phyloP scores from a whole-genome alignment of 1,140 invertebrate species.

The Formica exsecta region DNA sequence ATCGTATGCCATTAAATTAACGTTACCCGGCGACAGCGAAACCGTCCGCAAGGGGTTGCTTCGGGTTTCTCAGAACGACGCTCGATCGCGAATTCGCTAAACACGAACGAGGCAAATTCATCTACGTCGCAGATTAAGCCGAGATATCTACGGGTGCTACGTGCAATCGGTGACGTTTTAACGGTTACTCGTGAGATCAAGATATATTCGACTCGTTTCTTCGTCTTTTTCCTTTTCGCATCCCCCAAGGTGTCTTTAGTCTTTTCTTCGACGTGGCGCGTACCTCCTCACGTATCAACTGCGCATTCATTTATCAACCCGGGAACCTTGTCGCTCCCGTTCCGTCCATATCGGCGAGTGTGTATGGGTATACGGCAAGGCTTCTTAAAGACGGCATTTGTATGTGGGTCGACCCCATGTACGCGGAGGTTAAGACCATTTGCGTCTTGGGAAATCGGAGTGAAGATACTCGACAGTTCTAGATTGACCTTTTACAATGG shows the following conservation, averaged over 20 bases:
- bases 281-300: slow-evolving; percentile 54
- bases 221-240: slow-evolving; percentile 35
- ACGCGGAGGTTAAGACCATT: slow-evolving; percentile 40
- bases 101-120: not conserved
- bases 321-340: slow-evolving; percentile 7
- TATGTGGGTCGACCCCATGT: slow-evolving; percentile 36
- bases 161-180: slow-evolving; percentile 28
- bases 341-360: not conserved
- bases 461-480: slow-evolving; percentile 46
- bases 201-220: slow-evolving; percentile 52
- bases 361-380: not conserved
- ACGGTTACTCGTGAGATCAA: slow-evolving; percentile 34
- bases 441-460: slow-evolving; percentile 66
- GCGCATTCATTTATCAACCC: slow-evolving; percentile 74
- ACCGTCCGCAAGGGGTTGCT: not conserved
- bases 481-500: slow-evolving; percentile 42
- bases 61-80: not conserved
- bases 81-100: slow-evolving; percentile 17
- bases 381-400: slow-evolving; percentile 65
- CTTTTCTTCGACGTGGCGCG: slow-evolving; percentile 19
- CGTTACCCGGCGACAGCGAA: not conserved
- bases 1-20: slow-evolving; percentile 44
- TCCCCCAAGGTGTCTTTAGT: slow-evolving; percentile 67
- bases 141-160: slow-evolving; percentile 20
- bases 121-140: slow-evolving; percentile 3